Evolutionary conservation across 2,113 vertebrate species (phyloP).

Genomic region (Seriola dumerili): DNA sequence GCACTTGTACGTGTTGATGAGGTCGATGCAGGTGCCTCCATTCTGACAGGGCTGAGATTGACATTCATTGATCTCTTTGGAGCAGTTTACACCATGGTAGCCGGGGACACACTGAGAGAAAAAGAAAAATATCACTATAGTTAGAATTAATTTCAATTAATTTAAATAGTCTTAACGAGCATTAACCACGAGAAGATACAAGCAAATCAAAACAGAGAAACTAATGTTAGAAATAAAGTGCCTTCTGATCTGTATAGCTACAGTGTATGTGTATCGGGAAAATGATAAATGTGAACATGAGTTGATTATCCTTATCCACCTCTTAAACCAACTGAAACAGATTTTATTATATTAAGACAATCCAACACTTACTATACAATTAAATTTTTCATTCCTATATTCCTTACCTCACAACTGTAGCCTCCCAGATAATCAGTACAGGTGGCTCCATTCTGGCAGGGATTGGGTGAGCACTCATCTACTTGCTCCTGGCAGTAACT

Average conservation of each 20-base stretch:
- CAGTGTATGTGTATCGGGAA: no score
- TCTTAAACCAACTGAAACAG: no score
- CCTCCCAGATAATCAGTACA: slow-evolving; percentile 97
- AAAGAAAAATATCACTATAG: background rate
- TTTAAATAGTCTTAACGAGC: no score
- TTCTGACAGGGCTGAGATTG: slow-evolving; percentile 96
- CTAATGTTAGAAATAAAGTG: no score
- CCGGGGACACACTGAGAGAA: slow-evolving; percentile 82
- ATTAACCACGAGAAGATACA: no score
- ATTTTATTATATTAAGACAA: no score
- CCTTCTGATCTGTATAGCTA: no score
- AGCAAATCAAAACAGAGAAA: no score
- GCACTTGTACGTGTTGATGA: slow-evolving; percentile 98
- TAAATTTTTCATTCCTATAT: background rate
- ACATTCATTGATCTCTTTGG: slow-evolving; percentile 96
- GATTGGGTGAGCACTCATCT: slow-evolving; percentile 95
- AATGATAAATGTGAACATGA: no score
- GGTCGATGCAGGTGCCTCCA: slow-evolving; percentile 96
- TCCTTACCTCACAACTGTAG: slow-evolving; percentile 93
- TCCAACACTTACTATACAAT: no score
- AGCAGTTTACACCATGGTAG: slow-evolving; percentile 96
- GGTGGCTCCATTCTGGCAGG: slow-evolving; percentile 95
- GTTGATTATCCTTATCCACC: no score
- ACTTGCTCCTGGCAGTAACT: slow-evolving; percentile 99
- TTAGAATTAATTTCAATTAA: no score